Percentiles rank a stretch among this genome's conserved stretches.
Conservation (phyloP, 2,888 invertebrate genomes). For the Synergus umbraculus region DNA sequence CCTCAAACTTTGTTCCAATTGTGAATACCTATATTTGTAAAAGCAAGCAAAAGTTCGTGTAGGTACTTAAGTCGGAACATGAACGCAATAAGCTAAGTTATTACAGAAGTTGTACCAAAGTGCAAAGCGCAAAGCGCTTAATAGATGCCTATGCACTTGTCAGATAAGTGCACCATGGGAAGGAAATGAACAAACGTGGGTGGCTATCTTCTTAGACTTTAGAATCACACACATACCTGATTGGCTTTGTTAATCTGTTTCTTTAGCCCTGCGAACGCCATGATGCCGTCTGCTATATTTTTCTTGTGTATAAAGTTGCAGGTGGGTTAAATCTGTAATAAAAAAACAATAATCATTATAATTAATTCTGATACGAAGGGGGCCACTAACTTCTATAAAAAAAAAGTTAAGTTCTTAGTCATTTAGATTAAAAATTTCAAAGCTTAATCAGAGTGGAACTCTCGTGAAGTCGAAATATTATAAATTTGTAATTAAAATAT, state of each 20-base stretch:
- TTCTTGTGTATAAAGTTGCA: constrained; percentile 41
- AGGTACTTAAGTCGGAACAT: background rate
- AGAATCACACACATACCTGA: constrained; percentile 84
- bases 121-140: constrained; percentile 46
- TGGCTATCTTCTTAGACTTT: background rate
- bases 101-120: constrained; percentile 52
- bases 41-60: background rate
- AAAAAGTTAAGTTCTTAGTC: too few relatives aligned
- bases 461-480: too few relatives aligned
- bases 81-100: constrained; percentile 43
- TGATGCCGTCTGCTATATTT: constrained; percentile 77
- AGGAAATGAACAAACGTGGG: constrained; percentile 26
- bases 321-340: constrained; percentile 52
- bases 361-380: background rate
- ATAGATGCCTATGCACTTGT: constrained; percentile 44
- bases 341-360: constrained; percentile 1
- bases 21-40: background rate
- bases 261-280: constrained; percentile 99
- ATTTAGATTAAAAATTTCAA: too few relatives aligned
- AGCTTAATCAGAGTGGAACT: too few relatives aligned
- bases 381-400: too few relatives aligned
- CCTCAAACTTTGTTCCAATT: background rate
- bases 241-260: constrained; percentile 99
- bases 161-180: constrained; percentile 45
- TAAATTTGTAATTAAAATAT: too few relatives aligned